These are phyloP conservation scores for Sphaerophoria taeniata DNA, from an alignment of 2,888 invertebrate genomes.

Conservation along the genomic window DNA sequence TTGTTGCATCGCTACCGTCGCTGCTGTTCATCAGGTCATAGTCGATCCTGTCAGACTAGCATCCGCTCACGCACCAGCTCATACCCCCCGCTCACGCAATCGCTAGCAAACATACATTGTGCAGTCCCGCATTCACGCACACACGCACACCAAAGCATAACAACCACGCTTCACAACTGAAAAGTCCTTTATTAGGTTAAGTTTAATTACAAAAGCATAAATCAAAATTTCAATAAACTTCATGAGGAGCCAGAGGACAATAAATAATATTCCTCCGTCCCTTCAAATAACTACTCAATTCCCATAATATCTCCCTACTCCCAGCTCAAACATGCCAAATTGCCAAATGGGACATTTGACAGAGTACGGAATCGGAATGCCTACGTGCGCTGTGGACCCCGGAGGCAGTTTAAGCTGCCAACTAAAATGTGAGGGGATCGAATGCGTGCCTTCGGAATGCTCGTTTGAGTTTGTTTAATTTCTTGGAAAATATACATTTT, in stretches of 20 bases:
- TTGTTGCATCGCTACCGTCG: too few relatives aligned
- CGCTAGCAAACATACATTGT: too few relatives aligned
- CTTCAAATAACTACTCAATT: slow-evolving; percentile 60
- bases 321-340: slow-evolving; percentile 30
- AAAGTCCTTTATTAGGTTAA: slow-evolving; percentile 35
- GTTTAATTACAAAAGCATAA: slow-evolving; percentile 39
- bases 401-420: slow-evolving; percentile 16
- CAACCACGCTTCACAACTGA: too few relatives aligned
- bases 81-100: too few relatives aligned
- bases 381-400: too few relatives aligned
- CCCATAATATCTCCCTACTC: slow-evolving; percentile 55
- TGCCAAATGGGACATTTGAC: slow-evolving; percentile 45
- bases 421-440: slow-evolving; percentile 28
- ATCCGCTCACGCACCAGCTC: too few relatives aligned
- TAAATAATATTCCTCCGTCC: slow-evolving; percentile 9
- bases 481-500: slow-evolving; percentile 64
- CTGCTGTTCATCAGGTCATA: too few relatives aligned
- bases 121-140: too few relatives aligned
- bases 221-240: slow-evolving; percentile 60
- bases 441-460: slow-evolving; percentile 45
- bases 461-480: slow-evolving; percentile 68
- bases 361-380: slow-evolving; percentile 29
- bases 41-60: too few relatives aligned
- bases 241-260: not conserved
- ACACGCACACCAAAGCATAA: too few relatives aligned